Evolutionary conservation across 37 sponge, comb jelly and placozoan genomes (phyloP).

Genomic region (Bolinopsis microptera): DNA sequence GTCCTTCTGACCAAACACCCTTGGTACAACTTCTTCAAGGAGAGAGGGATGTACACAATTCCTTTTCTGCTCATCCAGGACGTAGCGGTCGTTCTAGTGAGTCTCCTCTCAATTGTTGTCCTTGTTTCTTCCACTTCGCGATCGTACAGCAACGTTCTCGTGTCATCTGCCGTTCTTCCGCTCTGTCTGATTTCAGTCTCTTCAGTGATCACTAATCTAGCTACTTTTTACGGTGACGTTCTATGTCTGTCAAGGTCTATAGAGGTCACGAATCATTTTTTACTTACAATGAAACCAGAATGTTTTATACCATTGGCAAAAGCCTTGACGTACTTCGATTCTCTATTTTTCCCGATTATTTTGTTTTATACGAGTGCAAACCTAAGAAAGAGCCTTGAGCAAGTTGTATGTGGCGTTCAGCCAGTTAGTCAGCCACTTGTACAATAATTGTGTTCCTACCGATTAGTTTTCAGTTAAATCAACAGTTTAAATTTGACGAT

Average conservation of each 20-base stretch:
- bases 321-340: not conserved
- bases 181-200: not conserved
- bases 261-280: not conserved
- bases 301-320: not conserved
- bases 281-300: not conserved
- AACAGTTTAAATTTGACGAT: too few species aligned
- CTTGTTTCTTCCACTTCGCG: not conserved
- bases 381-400: too few species aligned
- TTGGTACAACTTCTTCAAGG: not conserved
- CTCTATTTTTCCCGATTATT: not conserved
- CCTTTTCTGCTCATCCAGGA: conserved; percentile 2
- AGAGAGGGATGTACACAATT: not conserved
- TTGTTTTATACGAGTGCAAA: not conserved
- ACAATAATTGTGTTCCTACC: too few species aligned
- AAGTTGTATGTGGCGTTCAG: too few species aligned
- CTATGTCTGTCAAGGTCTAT: not conserved
- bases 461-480: too few species aligned
- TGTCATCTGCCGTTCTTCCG: not conserved
- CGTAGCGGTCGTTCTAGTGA: not conserved
- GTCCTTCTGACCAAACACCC: not conserved
- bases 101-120: not conserved
- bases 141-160: too few species aligned
- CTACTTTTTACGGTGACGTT: not conserved
- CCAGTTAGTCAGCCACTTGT: too few species aligned
- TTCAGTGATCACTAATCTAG: not conserved